These are phyloP conservation scores for Dynastes tityus DNA, from an alignment of 2,888 invertebrate species.

Conservation along the genomic window DNA sequence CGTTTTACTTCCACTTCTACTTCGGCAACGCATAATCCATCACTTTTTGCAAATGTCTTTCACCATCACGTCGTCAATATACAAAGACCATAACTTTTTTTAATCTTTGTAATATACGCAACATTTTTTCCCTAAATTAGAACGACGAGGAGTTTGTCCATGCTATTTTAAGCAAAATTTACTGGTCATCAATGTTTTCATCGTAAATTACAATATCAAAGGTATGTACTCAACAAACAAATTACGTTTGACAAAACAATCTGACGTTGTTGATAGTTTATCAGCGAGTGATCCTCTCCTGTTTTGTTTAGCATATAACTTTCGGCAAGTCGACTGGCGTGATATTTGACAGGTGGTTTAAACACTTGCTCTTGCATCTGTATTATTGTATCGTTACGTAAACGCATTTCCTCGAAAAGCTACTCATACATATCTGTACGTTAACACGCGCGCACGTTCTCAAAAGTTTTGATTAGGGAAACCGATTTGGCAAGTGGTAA, in stretches of 20 bases:
- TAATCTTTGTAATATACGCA: too few relatives aligned
- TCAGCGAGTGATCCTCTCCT: background rate
- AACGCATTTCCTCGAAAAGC: conserved; percentile 9
- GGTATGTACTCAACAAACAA: background rate
- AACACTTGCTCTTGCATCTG: background rate
- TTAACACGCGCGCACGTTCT: background rate
- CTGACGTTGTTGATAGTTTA: background rate
- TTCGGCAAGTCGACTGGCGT: conserved; percentile 12
- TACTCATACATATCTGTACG: background rate
- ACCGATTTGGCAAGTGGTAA: conserved; percentile 11
- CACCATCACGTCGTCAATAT: too few relatives aligned
- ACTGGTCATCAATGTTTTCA: background rate
- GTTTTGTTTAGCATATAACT: conserved; percentile 4
- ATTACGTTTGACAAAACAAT: conserved; percentile 8
- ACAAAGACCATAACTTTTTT: too few relatives aligned
- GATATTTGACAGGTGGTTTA: conserved; percentile 20
- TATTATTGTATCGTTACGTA: conserved; percentile 3
- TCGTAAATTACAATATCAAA: background rate
- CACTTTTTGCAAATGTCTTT: too few relatives aligned
- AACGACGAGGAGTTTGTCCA: too few relatives aligned
- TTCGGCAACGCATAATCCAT: too few relatives aligned
- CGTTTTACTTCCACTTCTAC: too few relatives aligned
- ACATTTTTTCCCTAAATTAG: too few relatives aligned
- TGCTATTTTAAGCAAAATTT: background rate
- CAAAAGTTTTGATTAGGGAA: conserved; percentile 15